These are phyloP conservation scores for Charaxes varanes DNA, from an alignment of 1,140 invertebrate genomes.

Conservation along the genomic window DNA sequence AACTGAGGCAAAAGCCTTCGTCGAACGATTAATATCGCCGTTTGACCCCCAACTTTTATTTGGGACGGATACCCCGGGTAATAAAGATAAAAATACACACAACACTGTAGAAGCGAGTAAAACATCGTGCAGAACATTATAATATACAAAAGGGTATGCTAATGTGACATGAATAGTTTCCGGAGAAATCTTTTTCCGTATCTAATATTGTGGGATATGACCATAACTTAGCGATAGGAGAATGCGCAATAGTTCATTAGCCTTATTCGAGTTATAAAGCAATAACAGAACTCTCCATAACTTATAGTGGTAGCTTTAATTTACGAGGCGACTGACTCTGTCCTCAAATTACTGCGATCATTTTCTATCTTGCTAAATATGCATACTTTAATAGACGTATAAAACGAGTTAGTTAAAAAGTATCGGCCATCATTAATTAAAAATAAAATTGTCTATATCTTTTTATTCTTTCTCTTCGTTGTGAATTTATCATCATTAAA, in stretches of 20 bases:
- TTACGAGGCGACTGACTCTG: conserved; percentile 23
- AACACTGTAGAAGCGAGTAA: conserved; percentile 33
- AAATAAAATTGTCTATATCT: too few relatives aligned
- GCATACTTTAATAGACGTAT: conserved; percentile 34
- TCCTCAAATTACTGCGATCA: conserved; percentile 15
- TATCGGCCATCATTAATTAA: conserved; percentile 18
- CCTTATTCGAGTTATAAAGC: conserved; percentile 53
- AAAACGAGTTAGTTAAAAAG: conserved; percentile 42
- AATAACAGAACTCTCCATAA: conserved; percentile 37
- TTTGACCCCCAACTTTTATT: conserved; percentile 43
- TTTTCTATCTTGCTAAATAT: conserved; percentile 41
- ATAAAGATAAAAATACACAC: conserved; percentile 41
- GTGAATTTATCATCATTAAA: too few relatives aligned
- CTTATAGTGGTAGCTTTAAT: conserved; percentile 38
- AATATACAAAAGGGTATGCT: conserved; percentile 25
- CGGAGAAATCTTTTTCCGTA: conserved; percentile 20
- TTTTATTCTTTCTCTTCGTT: too few relatives aligned
- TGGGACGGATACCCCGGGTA: conserved; percentile 20
- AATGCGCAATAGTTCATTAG: conserved; percentile 46
- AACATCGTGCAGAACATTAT: conserved; percentile 23
- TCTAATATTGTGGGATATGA: conserved; percentile 22
- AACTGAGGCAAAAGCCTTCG: conserved; percentile 46
- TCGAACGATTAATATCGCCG: conserved; percentile 42
- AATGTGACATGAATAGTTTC: conserved; percentile 29
- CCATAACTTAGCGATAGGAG: conserved; percentile 18